Base-by-base conservation (phyloP, 2,888 invertebrate genomes). In the Argynnis bischoffii region DNA sequence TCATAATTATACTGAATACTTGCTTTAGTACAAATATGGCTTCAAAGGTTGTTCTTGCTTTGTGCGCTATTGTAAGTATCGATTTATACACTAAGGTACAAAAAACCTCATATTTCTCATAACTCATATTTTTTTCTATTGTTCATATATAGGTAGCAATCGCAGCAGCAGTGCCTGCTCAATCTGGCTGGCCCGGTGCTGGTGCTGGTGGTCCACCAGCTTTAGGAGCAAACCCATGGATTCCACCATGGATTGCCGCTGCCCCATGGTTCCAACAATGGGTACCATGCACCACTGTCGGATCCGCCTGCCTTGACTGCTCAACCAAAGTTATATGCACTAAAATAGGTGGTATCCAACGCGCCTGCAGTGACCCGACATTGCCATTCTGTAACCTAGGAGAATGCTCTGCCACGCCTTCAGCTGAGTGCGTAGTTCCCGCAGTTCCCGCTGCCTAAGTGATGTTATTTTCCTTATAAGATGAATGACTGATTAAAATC, bases 361-460 rank as follows among this genome's bases (percentile, higher is more conserved):
- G 79, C 14, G 74, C 86, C 11, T 92, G 92, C 76, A 74, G 79
- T 2, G 92, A 92, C 75, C 91, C 92, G 0, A 80, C 86, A 1
- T 73, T 86, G 18, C 92, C 92, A 0, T 83, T 88, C 77, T 92
- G 92, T 80, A 91, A 90, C 78, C 80, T 87, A 13, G 92, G 92
- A n/a, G 82, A 82, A 67, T 92, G 92, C 78, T 91, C 92, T 0
- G 91, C 90, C 8, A 90, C 91, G 0, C 90, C 92, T 0, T 70
- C 89, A 1, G 84, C 74, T 0, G 88, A 82, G 65, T 92, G 92
- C 66, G 84, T 83, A 0, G 71, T 76, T 1, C 51, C 75, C 6
- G 71, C 57, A 0, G 74, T 61, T 3, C 72, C 76, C 1, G 64
- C 59, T 56, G 70, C 72, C 70, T 74, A 77, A 69, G 47, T 21